These are phyloP conservation scores for Agrotis segetum DNA, from an alignment of 2,888 invertebrate species.

Conservation along the genomic window DNA sequence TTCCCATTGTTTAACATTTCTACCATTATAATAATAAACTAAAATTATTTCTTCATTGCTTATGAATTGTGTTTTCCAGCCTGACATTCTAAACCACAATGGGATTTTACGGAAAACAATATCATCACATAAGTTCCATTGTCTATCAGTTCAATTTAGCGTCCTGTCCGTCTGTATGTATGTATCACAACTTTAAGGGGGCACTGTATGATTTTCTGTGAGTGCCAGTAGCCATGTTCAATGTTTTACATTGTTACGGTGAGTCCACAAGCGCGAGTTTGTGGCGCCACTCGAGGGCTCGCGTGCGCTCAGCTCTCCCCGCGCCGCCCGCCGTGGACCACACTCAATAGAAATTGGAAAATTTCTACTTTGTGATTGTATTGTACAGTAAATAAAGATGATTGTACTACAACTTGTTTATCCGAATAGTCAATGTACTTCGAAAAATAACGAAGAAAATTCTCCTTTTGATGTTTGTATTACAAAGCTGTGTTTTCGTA, in stretches of 20 bases:
- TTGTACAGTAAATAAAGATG: constrained; percentile 25
- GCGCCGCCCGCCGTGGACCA: background rate
- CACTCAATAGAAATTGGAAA: constrained; percentile 47
- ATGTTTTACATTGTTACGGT: constrained; percentile 41
- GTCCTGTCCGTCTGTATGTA: no score
- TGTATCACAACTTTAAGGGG: no score
- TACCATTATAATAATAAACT: background rate
- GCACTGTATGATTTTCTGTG: no score
- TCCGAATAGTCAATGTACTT: constrained; percentile 12
- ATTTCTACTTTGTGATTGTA: constrained; percentile 32
- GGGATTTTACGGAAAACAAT: background rate
- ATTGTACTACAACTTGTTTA: constrained; percentile 17
- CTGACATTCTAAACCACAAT: background rate
- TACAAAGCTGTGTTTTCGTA: background rate
- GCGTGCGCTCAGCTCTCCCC: constrained; percentile 4
- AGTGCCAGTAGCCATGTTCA: constrained; percentile 17
- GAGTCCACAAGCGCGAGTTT: constrained; percentile 33
- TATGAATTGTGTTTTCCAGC: background rate
- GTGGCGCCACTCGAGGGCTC: constrained; percentile 35
- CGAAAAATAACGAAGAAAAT: background rate
- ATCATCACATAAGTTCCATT: background rate
- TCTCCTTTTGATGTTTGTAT: constrained; percentile 5
- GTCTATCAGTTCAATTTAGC: no score
- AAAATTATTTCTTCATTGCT: background rate
- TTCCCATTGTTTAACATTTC: no score